Conservation (phyloP, 2,888 invertebrate genomes). For the Eristalis tenax region DNA sequence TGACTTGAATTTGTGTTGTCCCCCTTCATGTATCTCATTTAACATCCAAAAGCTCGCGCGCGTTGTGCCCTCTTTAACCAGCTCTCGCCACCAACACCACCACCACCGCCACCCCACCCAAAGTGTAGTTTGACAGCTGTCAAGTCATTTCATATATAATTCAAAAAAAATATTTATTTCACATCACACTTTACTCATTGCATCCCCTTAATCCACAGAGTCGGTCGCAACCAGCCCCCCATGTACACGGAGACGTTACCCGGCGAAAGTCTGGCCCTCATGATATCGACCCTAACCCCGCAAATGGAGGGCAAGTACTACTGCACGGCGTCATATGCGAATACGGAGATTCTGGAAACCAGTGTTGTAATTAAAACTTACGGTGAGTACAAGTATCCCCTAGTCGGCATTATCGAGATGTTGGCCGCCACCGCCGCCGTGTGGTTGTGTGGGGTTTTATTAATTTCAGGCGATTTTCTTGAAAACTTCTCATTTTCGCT, state of each 20-base stretch:
- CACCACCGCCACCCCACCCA: background rate
- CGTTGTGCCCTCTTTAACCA: constrained; percentile 18
- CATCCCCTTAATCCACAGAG: constrained; percentile 37
- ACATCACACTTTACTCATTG: constrained; percentile 5
- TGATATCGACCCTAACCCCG: constrained; percentile 88
- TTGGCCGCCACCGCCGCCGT: no score
- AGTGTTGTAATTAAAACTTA: constrained; percentile 88
- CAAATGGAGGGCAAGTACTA: constrained; percentile 91
- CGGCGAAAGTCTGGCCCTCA: constrained; percentile 86
- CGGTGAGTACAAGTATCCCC: constrained; percentile 82
- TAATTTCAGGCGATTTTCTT: constrained; percentile 43
- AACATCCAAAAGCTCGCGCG: background rate
- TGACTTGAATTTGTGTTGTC: constrained; percentile 25
- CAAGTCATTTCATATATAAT: constrained; percentile 18
- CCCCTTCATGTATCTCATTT: constrained; percentile 35
- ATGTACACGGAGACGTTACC: constrained; percentile 87
- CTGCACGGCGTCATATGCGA: constrained; percentile 91
- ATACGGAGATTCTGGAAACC: constrained; percentile 85
- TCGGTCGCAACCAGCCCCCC: constrained; percentile 82
- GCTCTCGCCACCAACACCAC: background rate
- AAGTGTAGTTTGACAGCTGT: constrained; percentile 48
- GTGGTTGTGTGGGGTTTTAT: constrained; percentile 32
- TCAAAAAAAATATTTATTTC: constrained; percentile 15
- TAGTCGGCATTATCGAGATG: background rate
- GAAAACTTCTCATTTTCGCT: constrained; percentile 24